These are phyloP conservation scores for Pteropus rufus DNA, from an alignment of 2,797 vertebrate genomes.

Conservation along the genomic window DNA sequence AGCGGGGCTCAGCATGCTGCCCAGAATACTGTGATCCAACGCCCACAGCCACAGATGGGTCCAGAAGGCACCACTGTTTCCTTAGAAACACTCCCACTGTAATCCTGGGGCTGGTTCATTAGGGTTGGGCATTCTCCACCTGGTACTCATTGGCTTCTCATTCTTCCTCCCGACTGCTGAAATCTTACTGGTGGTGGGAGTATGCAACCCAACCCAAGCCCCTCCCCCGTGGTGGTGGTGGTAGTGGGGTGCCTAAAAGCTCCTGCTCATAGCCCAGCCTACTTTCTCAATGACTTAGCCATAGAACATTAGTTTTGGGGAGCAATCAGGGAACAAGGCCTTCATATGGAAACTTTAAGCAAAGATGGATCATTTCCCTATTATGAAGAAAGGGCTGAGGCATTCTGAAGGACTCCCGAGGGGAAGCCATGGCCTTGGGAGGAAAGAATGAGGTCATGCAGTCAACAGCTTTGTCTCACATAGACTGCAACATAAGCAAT, in stretches of 20 bases:
- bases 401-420: slow-evolving; percentile 46
- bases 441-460: background rate
- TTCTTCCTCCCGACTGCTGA: background rate
- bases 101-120: background rate
- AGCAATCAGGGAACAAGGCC: background rate
- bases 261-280: background rate
- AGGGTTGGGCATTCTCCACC: background rate
- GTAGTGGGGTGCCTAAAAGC: background rate
- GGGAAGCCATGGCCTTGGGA: slow-evolving; percentile 21
- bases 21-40: background rate
- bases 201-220: background rate
- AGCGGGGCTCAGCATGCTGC: background rate
- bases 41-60: background rate
- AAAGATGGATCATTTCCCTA: slow-evolving; percentile 63
- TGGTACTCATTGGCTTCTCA: background rate
- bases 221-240: background rate
- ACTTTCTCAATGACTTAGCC: slow-evolving; percentile 59
- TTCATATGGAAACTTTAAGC: slow-evolving; percentile 53
- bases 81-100: slow-evolving; percentile 30
- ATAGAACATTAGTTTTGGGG: background rate
- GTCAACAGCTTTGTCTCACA: background rate
- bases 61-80: slow-evolving; percentile 7
- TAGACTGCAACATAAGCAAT: background rate
- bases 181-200: background rate
- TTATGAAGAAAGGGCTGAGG: slow-evolving; percentile 24